Conservation (phyloP, 2,113 vertebrate species). For the Chaenogobius annularis region DNA sequence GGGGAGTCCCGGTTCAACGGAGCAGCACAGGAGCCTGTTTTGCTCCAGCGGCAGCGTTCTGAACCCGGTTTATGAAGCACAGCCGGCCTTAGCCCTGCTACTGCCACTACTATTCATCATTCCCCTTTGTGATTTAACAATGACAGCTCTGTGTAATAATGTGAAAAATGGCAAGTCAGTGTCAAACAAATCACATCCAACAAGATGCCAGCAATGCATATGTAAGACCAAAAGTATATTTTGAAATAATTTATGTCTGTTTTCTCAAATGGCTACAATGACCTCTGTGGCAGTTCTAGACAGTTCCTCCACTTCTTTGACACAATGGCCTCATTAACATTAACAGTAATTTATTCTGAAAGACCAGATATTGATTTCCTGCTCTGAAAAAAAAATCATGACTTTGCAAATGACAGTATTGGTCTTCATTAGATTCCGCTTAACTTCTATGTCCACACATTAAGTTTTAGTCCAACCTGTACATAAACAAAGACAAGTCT, state of each 20-base stretch:
- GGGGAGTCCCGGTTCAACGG: constrained; percentile 36
- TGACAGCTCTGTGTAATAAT: constrained; percentile 16
- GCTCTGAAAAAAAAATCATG: constrained; percentile 10
- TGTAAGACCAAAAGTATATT: constrained; percentile 12
- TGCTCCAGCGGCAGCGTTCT: constrained; percentile 51
- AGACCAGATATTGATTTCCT: constrained; percentile 11
- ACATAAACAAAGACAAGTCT: neutral
- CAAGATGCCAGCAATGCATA: constrained; percentile 8
- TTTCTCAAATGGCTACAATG: constrained; percentile 1
- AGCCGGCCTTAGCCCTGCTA: constrained; percentile 19
- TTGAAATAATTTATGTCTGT: constrained; percentile 11
- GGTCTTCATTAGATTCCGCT: neutral
- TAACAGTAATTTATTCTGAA: constrained; percentile 17
- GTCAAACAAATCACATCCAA: neutral
- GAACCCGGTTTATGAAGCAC: constrained; percentile 42
- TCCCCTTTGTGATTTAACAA: constrained; percentile 32
- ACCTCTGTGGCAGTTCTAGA: constrained; percentile 17
- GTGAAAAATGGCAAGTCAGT: constrained; percentile 8
- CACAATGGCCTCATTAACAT: constrained; percentile 29
- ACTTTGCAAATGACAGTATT: constrained; percentile 7
- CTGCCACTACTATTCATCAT: constrained; percentile 30
- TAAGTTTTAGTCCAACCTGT: neutral
- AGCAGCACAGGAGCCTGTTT: constrained; percentile 46
- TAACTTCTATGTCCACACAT: neutral
- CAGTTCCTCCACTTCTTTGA: constrained; percentile 15